Conservation (phyloP, 2,888 invertebrate species). For the Sisyra terminalis region DNA sequence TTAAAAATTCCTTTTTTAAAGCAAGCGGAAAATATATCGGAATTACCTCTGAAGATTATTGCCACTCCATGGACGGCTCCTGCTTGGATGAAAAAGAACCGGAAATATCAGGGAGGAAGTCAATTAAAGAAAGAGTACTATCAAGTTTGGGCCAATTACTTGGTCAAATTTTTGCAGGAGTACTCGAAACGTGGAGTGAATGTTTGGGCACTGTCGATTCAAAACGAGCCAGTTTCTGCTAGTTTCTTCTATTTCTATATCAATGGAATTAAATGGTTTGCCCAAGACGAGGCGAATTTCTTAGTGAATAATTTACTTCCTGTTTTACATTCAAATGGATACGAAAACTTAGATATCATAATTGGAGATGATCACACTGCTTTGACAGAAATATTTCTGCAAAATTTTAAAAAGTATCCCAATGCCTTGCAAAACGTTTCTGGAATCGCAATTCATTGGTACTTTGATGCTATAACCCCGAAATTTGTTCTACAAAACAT, state of each 20-base stretch:
- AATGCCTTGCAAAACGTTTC: too few species aligned
- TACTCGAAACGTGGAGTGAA: background rate
- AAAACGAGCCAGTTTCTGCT: background rate
- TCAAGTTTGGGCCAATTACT: conserved; percentile 1
- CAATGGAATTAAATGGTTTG: background rate
- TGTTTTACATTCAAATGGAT: background rate
- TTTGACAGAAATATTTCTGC: background rate
- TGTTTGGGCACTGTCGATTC: background rate
- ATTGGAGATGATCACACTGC: conserved; percentile 1
- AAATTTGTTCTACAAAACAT: background rate
- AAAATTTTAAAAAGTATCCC: too few species aligned
- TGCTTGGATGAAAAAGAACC: background rate
- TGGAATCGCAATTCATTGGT: background rate
- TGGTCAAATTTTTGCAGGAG: background rate
- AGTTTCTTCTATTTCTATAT: background rate
- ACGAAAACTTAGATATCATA: background rate
- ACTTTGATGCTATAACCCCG: background rate
- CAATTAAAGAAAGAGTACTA: background rate
- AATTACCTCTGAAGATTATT: background rate
- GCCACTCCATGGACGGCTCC: background rate
- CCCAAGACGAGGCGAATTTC: background rate
- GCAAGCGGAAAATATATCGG: background rate
- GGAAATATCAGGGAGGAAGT: background rate
- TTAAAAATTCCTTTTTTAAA: conserved; percentile 1
- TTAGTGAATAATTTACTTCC: background rate